Evolutionary conservation across 2,888 invertebrate genomes (phyloP), one percentile per base, ranked within the genome.

Genomic region (Lasius fuliginosus): DNA sequence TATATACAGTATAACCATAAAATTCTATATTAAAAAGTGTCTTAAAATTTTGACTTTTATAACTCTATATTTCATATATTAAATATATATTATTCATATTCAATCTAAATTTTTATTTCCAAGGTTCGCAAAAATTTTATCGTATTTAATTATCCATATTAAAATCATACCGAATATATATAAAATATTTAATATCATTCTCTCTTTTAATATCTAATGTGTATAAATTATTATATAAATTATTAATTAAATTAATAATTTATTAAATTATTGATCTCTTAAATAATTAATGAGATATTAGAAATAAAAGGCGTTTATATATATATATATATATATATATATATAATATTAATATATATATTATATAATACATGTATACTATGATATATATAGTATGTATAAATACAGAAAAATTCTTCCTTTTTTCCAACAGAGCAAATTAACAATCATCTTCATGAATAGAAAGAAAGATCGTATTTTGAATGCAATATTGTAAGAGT

Each of bases 381-480:
- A 23, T 23, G 0, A 23, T 23, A 23, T 23, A 23, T 23, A 23
- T 23, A 23, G 23, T 23, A 23, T 23, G 0, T 23, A 23, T 23
- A 23, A 23, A 69, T 11, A n/a, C 23, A 40, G 46, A 67, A 46
- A 76, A 49, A 27, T 42, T 46, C 40, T 53, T 56, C 23, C 53
- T 79, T 36, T 46, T 69, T 49, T 76, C 75, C 40, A 60, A 30
- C 11, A n/a, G 42, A 62, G 46, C 30, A 64, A 30, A 64, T 75
- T 64, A 64, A 75, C 11, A 64, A 75, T 62, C 42, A 33, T 64
- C 64, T 42, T 30, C n/a, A 75, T 64, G 64, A 60, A 60, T 49
- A 62, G 73, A 68, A 87, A 88, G 85, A 87, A 87, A 81, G 83
- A 88, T 86, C 83, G 74, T 76, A 83, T 86, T 87, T 88, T 88